Conservation (phyloP, 2,113 vertebrate species). For the Lagopus muta region DNA sequence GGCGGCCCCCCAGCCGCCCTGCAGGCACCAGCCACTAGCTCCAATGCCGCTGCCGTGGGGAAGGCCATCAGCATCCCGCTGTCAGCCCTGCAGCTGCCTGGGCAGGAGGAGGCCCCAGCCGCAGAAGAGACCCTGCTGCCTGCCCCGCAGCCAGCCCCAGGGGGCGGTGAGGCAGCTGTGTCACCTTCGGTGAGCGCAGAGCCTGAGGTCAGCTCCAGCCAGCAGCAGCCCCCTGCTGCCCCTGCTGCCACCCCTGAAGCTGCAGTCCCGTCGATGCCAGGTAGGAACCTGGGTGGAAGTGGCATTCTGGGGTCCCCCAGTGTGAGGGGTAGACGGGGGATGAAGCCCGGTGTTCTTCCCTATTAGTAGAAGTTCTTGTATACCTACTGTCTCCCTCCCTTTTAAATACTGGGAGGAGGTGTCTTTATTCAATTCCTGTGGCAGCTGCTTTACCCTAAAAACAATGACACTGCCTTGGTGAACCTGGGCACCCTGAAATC, state of each 20-base stretch:
- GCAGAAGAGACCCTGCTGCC: conserved; percentile 77
- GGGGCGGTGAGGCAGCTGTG: conserved; percentile 66
- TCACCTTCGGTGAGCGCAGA: conserved; percentile 78
- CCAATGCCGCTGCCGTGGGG: conserved; percentile 38
- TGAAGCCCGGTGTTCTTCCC: not conserved
- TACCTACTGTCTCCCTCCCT: accelerated
- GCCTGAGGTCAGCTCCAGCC: conserved; percentile 87
- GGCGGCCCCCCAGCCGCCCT: conserved; percentile 27
- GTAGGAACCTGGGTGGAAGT: conserved; percentile 53
- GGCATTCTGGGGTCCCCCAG: accelerated
- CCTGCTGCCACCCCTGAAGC: conserved; percentile 72
- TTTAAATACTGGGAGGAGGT: not conserved
- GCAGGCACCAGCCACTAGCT: conserved; percentile 80
- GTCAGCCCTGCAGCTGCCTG: conserved; percentile 80
- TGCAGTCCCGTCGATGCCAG: conserved; percentile 78
- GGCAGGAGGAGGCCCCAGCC: conserved; percentile 78
- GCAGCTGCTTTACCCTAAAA: not conserved
- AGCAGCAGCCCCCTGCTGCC: conserved; percentile 68
- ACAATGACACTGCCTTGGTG: not conserved
- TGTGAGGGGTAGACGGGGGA: accelerated
- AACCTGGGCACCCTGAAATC: not conserved
- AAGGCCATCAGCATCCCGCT: conserved; percentile 83
- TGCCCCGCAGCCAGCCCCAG: conserved; percentile 55
- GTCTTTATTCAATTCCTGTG: too few species aligned
- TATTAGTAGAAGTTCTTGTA: not conserved